Conservation (phyloP, 2,797 vertebrate genomes). For the Rhinichthys osculus region DNA sequence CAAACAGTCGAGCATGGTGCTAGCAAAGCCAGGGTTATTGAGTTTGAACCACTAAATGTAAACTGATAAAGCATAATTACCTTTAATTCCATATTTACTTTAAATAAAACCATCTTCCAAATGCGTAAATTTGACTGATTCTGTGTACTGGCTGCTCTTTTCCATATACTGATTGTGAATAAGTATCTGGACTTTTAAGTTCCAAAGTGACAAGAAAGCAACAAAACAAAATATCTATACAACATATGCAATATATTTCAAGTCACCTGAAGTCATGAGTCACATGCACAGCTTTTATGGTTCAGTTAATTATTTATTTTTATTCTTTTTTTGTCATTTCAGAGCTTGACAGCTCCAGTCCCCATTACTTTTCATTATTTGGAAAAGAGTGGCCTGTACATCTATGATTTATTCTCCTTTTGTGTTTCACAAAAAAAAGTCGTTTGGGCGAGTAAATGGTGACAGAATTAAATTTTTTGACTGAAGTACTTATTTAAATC, state of each 20-base stretch:
- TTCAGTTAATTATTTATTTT: neutral
- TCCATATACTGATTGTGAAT: neutral
- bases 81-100: neutral
- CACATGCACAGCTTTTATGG: too few relatives aligned
- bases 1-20: too few relatives aligned
- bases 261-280: neutral
- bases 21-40: too few relatives aligned
- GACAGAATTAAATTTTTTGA: neutral
- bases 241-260: neutral
- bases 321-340: neutral
- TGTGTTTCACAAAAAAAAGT: neutral
- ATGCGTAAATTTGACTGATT: neutral
- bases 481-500: neutral
- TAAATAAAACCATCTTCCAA: neutral
- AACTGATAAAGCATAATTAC: neutral
- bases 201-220: neutral
- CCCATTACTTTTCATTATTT: neutral
- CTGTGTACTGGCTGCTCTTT: neutral
- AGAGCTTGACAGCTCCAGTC: neutral
- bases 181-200: neutral
- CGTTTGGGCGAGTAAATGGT: neutral
- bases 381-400: neutral
- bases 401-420: neutral
- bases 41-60: neutral
- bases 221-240: neutral